phyloP scores from a whole-genome alignment of 2,113 vertebrate genomes.

The Sorex fumeus region DNA sequence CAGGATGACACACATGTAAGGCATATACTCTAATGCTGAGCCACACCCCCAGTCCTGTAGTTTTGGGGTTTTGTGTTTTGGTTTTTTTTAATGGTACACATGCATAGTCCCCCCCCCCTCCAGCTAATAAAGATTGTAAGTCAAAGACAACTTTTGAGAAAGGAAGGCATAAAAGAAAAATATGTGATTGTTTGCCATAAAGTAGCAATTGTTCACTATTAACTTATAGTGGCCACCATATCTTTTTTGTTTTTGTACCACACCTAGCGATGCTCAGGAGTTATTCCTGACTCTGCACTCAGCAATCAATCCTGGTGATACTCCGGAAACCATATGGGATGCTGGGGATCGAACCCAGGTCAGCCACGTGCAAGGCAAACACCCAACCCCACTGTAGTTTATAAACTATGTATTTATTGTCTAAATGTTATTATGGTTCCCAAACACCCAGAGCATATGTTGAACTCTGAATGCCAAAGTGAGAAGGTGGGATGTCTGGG shows the following conservation, averaged over 20 bases:
- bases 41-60: no score
- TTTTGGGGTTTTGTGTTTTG: no score
- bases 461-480: not conserved
- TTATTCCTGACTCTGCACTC: no score
- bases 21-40: no score
- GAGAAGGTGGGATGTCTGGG: not conserved
- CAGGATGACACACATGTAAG: no score
- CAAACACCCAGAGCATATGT: slow-evolving; percentile 12
- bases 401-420: not conserved
- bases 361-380: no score
- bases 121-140: not conserved
- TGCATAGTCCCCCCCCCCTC: not conserved
- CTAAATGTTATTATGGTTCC: not conserved
- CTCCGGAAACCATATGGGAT: no score
- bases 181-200: slow-evolving; percentile 13
- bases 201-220: slow-evolving; percentile 25
- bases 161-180: slow-evolving; percentile 55
- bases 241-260: not conserved
- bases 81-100: not conserved
- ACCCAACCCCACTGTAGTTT: not conserved
- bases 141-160: slow-evolving; percentile 3
- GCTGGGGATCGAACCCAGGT: no score
- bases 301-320: no score
- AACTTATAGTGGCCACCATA: slow-evolving; percentile 18
- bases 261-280: no score